Evolutionary conservation across 2,113 vertebrate species (phyloP).

Genomic region (Pseudorhombus dupliciocellatus): DNA sequence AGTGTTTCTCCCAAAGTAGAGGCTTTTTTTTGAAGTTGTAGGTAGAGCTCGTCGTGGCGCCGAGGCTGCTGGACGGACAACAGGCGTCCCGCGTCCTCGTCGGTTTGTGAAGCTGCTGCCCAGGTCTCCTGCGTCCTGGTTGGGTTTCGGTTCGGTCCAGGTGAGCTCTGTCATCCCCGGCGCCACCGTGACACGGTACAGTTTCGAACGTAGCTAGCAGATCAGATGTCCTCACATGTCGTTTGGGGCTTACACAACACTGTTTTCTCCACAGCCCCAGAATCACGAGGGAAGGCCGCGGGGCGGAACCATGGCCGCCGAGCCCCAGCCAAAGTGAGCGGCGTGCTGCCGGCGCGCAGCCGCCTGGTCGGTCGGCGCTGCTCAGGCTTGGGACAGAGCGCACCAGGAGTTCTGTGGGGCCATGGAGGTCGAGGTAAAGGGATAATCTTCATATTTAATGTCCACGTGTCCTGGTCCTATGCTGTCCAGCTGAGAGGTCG

Average conservation of each 20-base stretch:
- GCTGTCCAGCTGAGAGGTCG: constrained; percentile 81
- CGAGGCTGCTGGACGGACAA: constrained; percentile 22
- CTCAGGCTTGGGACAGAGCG: constrained; percentile 89
- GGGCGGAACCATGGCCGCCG: neutral
- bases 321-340: neutral
- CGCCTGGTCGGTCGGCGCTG: neutral
- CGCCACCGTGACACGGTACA: neutral
- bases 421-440: constrained; percentile 81
- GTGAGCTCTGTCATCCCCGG: neutral
- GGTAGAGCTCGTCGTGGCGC: constrained; percentile 44
- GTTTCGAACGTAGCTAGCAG: neutral
- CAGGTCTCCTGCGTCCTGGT: constrained; percentile 4
- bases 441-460: constrained; percentile 94
- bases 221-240: neutral
- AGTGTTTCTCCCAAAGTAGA: constrained; percentile 31
- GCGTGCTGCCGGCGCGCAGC: neutral
- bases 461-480: constrained; percentile 81
- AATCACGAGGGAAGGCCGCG: neutral
- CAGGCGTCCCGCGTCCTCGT: neutral
- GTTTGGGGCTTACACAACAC: neutral
- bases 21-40: constrained; percentile 40
- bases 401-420: constrained; percentile 91
- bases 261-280: constrained; percentile 5
- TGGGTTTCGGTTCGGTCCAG: constrained; percentile 3
- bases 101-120: neutral